Conservation (phyloP, 2,797 vertebrate species). For the Taeniopygia guttata region DNA sequence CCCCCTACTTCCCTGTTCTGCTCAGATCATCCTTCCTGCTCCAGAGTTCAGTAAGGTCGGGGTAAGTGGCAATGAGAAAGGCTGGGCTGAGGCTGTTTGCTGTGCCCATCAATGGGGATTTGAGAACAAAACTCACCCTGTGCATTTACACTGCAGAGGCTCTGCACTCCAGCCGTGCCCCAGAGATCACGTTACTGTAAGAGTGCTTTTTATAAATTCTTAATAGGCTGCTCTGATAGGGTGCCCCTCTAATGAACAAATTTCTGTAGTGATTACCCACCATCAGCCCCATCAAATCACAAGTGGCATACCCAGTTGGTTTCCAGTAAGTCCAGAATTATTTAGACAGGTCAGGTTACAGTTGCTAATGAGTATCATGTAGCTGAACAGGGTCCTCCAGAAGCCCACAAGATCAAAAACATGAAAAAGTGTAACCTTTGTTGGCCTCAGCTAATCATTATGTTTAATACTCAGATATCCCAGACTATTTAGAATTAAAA, state of each 20-base stretch:
- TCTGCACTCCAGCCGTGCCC: neutral
- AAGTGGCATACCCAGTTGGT: neutral
- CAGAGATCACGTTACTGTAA: neutral
- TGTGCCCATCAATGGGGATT: neutral
- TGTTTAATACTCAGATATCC: neutral
- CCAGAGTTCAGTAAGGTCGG: accelerated
- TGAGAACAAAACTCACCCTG: neutral
- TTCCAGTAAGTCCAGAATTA: neutral
- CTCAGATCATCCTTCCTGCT: neutral
- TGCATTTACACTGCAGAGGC: neutral
- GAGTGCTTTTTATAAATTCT: neutral
- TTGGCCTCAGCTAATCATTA: neutral
- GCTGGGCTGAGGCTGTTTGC: neutral
- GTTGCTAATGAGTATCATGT: neutral
- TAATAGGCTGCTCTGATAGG: neutral
- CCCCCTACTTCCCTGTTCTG: neutral
- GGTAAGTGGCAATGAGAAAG: neutral
- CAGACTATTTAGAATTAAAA: neutral
- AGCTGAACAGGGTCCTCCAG: neutral
- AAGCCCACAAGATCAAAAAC: neutral
- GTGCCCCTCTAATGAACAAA: neutral
- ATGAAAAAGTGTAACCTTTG: neutral
- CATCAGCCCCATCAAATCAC: neutral
- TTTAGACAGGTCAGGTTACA: neutral
- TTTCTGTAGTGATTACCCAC: neutral